Evolutionary conservation across 1,140 invertebrate genomes (phyloP), one percentile per base, ranked within the genome.

Genomic region (Drosophila varians): DNA sequence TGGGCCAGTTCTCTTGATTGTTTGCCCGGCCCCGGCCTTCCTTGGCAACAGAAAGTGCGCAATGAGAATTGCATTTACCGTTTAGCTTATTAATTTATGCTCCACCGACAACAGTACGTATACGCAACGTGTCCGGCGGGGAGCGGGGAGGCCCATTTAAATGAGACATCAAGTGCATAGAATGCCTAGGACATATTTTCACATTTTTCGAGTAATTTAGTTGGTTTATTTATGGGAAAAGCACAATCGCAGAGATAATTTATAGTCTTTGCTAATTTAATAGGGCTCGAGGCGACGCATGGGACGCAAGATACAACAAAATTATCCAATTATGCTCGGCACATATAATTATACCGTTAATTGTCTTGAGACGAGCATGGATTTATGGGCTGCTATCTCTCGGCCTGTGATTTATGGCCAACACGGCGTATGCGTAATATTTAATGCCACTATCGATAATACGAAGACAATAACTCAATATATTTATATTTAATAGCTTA

Each of bases 31-130:
- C 36, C 21, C 7, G 19, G 21, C 28, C 49, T 11, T 28, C 12
- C 80, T 53, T 84, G 61, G 66, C 80, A 84, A 84, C 70, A 72
- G 68, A 66, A 42, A 55, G 42, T 82, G 78, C 64, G 74, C 78
- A 82, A 51, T 48, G 56, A 31, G 49, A 68, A 57, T 61, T 51
- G 36, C 56, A 62, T 48, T 82, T 36, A 14, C 34, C 71, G 58
- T 48, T 82, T 36, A 14, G 28, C 71, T 42, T 46, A 52, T 53
- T 74, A 53, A 74, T 77, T 82, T 74, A 82, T 69, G 56, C 61
- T 70, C 23, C 48, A 54, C 26, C 45, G 57, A 36, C 31, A 26
- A 53, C 47, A 58, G 46, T 68, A 84, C 57, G 77, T 75, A 82
- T 82, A 82, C 77, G 77, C 68, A 53, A 38, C 52, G 60, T 42